Conservation (phyloP, 2,113 vertebrate genomes). For the Suncus etruscus region DNA sequence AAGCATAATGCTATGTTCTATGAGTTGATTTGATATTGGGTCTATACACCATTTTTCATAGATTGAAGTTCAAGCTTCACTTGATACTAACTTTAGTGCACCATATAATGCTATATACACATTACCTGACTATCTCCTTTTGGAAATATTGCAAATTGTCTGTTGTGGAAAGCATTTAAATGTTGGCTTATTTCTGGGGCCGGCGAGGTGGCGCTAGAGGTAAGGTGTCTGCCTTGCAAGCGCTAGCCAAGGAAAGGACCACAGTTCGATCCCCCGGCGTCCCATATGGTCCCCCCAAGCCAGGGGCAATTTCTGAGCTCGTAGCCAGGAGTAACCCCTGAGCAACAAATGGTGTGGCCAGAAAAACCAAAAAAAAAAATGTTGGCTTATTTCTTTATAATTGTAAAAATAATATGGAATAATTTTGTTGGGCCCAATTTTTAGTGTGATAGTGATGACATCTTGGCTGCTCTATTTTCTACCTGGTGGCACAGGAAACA, state of each 20-base stretch:
- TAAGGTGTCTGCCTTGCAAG: too few species aligned
- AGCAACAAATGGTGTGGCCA: too few species aligned
- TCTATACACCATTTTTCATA: not conserved
- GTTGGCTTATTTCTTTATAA: not conserved
- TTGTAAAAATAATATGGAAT: conserved; percentile 2
- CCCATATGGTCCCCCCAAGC: too few species aligned
- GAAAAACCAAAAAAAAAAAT: too few species aligned
- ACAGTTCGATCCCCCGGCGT: too few species aligned
- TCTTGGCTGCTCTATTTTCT: not conserved
- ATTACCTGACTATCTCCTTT: not conserved
- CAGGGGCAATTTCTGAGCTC: too few species aligned
- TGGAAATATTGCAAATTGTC: not conserved
- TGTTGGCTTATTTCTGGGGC: not conserved
- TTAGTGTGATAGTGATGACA: conserved; percentile 1
- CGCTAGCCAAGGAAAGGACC: too few species aligned
- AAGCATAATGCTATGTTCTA: not conserved
- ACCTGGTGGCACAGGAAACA: not conserved
- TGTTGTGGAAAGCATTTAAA: not conserved
- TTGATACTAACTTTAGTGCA: not conserved
- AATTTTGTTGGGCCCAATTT: not conserved
- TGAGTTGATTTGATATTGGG: not conserved
- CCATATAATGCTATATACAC: not conserved
- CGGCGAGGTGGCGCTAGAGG: too few species aligned
- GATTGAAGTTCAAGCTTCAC: not conserved
- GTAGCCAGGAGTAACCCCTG: too few species aligned